Evolutionary conservation across 1,140 invertebrate genomes (phyloP), one percentile per base, ranked within the genome.

Genomic region (Popillia japonica): DNA sequence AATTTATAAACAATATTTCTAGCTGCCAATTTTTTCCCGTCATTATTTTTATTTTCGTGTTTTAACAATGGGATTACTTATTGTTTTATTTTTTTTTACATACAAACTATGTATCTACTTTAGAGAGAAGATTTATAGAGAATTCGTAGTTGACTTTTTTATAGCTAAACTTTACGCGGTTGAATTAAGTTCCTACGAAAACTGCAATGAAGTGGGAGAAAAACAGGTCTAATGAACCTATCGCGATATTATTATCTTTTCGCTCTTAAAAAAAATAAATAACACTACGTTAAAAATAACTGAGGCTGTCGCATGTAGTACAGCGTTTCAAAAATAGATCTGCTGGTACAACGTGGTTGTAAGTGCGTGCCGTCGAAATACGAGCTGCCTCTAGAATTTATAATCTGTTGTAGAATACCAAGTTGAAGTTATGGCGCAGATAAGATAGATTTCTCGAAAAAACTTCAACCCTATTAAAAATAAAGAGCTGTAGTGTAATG

Each of bases 241-340:
- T 23, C 22, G 61, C 20, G 61, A 68, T 68, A 68, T 68, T 68
- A 68, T 68, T 68, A 34, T 68, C 27, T 22, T 68, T 68, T 68
- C 61, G 27, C 61, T 68, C 61, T 68, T 68, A 68, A 68, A 68
- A 34, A 48, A 68, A 68, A 68, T 68, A 68, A 68, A 68, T 68
- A 68, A 68, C 6, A 20, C 22, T 9, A 3, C 9, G 20, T 34
- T 68, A 23, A 68, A 68, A 68, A 68, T 68, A 68, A 22, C 10
- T 20, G 48, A 34, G 17, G 20, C 17, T 34, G 61, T 68, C 61
- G 61, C 22, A 27, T 27, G 10, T 14, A 14, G 48, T 17, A 55
- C 48, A 27, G 27, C 6, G 7, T 14, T 68, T 34, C 27, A 34
- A 68, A 68, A 68, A 27, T 27, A 68, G 11, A 27, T 68, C 22